These are phyloP conservation scores for Cariama cristata DNA, from an alignment of 2,113 vertebrate species.

Conservation along the genomic window DNA sequence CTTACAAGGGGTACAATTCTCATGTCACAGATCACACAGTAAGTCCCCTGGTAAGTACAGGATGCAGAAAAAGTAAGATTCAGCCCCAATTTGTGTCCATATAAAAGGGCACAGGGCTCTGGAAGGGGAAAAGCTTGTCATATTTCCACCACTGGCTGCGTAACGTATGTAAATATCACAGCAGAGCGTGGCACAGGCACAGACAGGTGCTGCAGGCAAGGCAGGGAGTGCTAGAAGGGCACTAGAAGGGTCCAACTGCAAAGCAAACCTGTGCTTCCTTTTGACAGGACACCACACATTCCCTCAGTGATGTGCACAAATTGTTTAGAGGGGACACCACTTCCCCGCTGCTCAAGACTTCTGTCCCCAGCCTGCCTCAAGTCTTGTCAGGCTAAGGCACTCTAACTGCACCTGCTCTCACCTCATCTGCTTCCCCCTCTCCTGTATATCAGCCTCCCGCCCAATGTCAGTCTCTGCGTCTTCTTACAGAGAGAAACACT, in stretches of 20 bases:
- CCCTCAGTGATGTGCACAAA: rapidly evolving
- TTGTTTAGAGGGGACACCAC: background rate
- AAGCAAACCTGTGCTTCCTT: background rate
- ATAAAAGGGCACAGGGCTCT: background rate
- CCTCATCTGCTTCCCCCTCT: background rate
- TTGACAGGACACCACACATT: background rate
- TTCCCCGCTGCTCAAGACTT: background rate
- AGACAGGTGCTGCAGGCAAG: background rate
- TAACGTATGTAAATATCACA: background rate
- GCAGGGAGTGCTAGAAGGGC: background rate
- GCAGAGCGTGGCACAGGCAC: background rate
- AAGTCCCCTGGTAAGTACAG: background rate
- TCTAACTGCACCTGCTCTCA: background rate
- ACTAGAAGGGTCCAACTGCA: background rate
- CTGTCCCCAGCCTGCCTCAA: background rate
- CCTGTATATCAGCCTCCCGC: background rate
- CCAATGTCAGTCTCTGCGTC: background rate
- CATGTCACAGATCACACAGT: too few species aligned
- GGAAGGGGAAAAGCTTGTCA: background rate
- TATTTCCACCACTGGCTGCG: too few species aligned
- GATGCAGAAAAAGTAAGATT: background rate
- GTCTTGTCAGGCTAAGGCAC: background rate
- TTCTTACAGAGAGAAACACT: background rate
- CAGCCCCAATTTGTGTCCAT: background rate
- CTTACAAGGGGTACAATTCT: background rate